phyloP scores from a whole-genome alignment of 2,888 invertebrate species.

The Thereva unica region DNA sequence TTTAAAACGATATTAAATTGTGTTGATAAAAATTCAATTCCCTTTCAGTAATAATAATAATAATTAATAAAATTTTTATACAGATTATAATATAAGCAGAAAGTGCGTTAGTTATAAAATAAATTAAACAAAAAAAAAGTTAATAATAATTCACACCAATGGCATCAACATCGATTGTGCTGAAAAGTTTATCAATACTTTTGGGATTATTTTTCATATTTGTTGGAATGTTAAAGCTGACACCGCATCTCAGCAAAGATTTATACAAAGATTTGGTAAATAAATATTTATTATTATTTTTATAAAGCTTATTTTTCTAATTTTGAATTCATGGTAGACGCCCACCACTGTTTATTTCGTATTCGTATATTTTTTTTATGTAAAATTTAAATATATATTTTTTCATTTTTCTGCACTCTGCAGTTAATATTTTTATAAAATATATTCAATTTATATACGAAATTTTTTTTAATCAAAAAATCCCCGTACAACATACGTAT shows the following conservation, averaged over 20 bases:
- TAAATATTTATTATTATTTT: constrained; percentile 39
- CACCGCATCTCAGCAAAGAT: constrained; percentile 90
- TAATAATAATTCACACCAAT: constrained; percentile 7
- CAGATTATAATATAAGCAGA: neutral
- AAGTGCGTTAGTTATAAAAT: constrained; percentile 12
- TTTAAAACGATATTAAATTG: neutral
- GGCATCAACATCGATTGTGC: constrained; percentile 70
- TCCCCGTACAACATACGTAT: no score
- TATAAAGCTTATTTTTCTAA: neutral
- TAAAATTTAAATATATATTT: no score
- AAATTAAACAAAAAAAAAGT: neutral
- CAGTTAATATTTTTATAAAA: no score
- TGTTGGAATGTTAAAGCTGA: constrained; percentile 89
- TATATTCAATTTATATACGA: no score
- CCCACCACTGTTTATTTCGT: neutral
- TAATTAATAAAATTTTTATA: constrained; percentile 1
- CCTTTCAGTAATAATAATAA: neutral
- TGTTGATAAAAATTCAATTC: neutral
- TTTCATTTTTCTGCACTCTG: no score
- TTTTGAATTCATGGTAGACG: neutral
- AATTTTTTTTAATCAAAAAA: no score
- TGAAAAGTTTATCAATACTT: constrained; percentile 87
- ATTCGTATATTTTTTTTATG: no score
- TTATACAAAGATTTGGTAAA: constrained; percentile 95
- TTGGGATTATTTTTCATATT: constrained; percentile 94